phyloP scores from a whole-genome alignment of 35 echinoderm and acorn worm species.

The Anneissia japonica region DNA sequence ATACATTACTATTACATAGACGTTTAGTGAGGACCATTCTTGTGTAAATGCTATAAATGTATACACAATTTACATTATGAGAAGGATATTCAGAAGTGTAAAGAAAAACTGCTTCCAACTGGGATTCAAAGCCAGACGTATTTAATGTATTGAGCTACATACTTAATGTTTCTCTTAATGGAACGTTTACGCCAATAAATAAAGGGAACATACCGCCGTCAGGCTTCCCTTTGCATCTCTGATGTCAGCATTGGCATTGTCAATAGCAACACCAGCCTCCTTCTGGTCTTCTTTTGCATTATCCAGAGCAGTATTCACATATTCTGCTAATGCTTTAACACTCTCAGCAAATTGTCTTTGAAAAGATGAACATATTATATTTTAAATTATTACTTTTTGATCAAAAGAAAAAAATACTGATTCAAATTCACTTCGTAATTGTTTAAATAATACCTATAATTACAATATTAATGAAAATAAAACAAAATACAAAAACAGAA shows the following conservation, averaged over 20 bases:
- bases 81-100: neutral
- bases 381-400: too few relatives aligned
- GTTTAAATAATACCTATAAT: too few relatives aligned
- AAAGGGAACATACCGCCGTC: slow-evolving; percentile 25
- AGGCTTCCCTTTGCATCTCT: slow-evolving; percentile 38
- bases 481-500: neutral
- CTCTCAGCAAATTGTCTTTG: slow-evolving; percentile 69
- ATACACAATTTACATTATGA: neutral
- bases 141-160: neutral
- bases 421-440: too few relatives aligned
- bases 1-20: too few relatives aligned
- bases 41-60: too few relatives aligned
- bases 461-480: neutral
- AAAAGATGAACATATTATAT: too few relatives aligned
- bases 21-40: too few relatives aligned
- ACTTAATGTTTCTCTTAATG: neutral
- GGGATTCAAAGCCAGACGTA: neutral
- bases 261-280: slow-evolving; percentile 54
- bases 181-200: neutral
- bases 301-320: slow-evolving; percentile 55
- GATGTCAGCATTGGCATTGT: slow-evolving; percentile 58
- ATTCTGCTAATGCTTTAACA: slow-evolving; percentile 59
- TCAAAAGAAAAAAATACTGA: too few relatives aligned
- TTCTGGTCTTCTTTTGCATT: slow-evolving; percentile 65
- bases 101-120: neutral